These are phyloP conservation scores for Oxyteleia sp. DNA, from an alignment of 2,888 invertebrate genomes.

Conservation along the genomic window DNA sequence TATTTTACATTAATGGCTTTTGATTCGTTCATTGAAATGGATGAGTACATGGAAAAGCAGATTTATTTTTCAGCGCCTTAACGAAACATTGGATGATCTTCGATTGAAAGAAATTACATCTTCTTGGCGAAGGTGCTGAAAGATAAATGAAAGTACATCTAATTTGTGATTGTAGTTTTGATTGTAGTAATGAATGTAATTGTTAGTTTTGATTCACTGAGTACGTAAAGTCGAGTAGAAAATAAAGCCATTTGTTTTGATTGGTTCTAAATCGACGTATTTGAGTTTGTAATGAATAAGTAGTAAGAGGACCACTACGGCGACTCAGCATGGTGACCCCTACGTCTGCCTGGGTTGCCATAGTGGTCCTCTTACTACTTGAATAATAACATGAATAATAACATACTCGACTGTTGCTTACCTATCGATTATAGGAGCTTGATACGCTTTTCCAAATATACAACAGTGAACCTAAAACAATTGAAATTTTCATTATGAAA, in stretches of 20 bases:
- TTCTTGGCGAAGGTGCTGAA: not conserved
- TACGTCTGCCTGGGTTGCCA: too few species aligned
- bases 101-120: too few species aligned
- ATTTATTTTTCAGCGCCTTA: not conserved
- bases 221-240: slow-evolving; percentile 10
- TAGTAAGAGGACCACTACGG: too few species aligned
- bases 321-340: too few species aligned
- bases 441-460: not conserved
- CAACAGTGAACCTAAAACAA: slow-evolving; percentile 33
- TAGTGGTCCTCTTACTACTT: too few species aligned
- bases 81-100: not conserved
- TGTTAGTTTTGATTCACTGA: slow-evolving; percentile 13
- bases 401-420: slow-evolving; percentile 1
- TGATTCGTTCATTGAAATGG: slow-evolving; percentile 9
- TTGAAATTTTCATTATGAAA: slow-evolving; percentile 47
- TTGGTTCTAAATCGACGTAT: slow-evolving; percentile 1
- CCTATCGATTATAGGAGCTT: slow-evolving; percentile 4
- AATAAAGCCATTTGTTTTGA: slow-evolving; percentile 3
- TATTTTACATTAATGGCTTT: slow-evolving; percentile 26
- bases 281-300: slow-evolving; percentile 1
- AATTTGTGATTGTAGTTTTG: slow-evolving; percentile 18
- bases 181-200: not conserved
- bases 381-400: slow-evolving; percentile 1
- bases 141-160: not conserved
- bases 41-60: slow-evolving; percentile 13